Evolutionary conservation across 2,888 invertebrate species (phyloP).

Genomic region (Malthinus flaveolus): DNA sequence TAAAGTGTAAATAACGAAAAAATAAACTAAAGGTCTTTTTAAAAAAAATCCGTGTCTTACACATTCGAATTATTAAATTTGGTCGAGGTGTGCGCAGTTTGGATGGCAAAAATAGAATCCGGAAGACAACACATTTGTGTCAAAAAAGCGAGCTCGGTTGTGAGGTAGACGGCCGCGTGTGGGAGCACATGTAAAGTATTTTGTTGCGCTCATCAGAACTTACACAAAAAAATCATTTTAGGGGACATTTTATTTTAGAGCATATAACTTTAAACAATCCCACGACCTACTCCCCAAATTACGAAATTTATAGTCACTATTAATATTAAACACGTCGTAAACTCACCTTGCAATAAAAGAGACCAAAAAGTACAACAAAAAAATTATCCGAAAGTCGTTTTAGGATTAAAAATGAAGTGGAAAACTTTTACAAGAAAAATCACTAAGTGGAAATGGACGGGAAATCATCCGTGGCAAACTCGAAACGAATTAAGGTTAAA

Average conservation of each 20-base stretch:
- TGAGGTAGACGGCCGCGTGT: conserved; percentile 35
- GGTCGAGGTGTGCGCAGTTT: conserved; percentile 21
- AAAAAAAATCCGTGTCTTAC: neutral
- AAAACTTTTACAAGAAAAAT: conserved; percentile 4
- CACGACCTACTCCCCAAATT: neutral
- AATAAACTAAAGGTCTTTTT: conserved; percentile 1
- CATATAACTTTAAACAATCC: neutral
- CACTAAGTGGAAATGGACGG: neutral
- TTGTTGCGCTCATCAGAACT: conserved; percentile 25
- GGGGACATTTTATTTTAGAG: conserved; percentile 7
- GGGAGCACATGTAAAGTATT: conserved; percentile 31
- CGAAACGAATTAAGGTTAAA: too few relatives aligned
- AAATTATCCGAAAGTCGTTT: conserved; percentile 2
- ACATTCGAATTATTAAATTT: conserved; percentile 10
- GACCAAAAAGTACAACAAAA: neutral
- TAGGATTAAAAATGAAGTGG: neutral
- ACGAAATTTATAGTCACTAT: conserved; percentile 13
- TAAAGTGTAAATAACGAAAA: conserved; percentile 18
- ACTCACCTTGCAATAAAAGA: neutral
- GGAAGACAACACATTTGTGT: conserved; percentile 48
- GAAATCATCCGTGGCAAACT: neutral
- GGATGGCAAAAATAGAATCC: conserved; percentile 44
- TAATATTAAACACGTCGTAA: conserved; percentile 18
- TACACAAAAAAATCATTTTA: conserved; percentile 15
- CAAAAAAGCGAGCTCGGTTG: conserved; percentile 38